phyloP scores from a whole-genome alignment of 2,888 invertebrate species.

The Clusia tigrina region DNA sequence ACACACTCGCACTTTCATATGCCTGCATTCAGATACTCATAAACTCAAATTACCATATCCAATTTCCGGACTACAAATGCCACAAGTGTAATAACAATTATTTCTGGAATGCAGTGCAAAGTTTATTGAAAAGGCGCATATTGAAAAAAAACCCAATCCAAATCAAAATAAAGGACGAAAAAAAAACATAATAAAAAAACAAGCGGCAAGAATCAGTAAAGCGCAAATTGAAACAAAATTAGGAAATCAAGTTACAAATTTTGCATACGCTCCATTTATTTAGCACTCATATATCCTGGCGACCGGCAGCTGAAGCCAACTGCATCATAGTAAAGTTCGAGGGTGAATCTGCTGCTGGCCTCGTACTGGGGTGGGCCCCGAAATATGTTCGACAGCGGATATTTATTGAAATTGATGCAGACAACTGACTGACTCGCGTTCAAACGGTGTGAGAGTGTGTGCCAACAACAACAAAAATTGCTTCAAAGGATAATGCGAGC shows the following conservation, averaged over 20 bases:
- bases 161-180: conserved; percentile 30
- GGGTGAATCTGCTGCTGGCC: conserved; percentile 8
- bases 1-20: conserved; percentile 27
- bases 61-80: conserved; percentile 15
- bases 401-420: conserved; percentile 29
- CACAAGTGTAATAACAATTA: conserved; percentile 46
- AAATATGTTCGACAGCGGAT: conserved; percentile 24
- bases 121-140: conserved; percentile 45
- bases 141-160: conserved; percentile 6
- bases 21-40: conserved; percentile 19
- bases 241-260: conserved; percentile 61
- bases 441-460: no score
- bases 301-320: conserved; percentile 5
- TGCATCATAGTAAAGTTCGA: conserved; percentile 20
- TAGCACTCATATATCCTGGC: conserved; percentile 10
- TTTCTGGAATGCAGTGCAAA: conserved; percentile 46
- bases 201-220: conserved; percentile 39
- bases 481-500: conserved; percentile 20
- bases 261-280: conserved; percentile 61
- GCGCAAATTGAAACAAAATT: conserved; percentile 61
- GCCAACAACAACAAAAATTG: conserved; percentile 31
- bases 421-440: no score
- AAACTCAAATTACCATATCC: conserved; percentile 48
- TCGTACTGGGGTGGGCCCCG: background rate
- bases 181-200: conserved; percentile 26